Evolutionary conservation across 2,888 invertebrate species (phyloP).

Genomic region (Ctena decussata): DNA sequence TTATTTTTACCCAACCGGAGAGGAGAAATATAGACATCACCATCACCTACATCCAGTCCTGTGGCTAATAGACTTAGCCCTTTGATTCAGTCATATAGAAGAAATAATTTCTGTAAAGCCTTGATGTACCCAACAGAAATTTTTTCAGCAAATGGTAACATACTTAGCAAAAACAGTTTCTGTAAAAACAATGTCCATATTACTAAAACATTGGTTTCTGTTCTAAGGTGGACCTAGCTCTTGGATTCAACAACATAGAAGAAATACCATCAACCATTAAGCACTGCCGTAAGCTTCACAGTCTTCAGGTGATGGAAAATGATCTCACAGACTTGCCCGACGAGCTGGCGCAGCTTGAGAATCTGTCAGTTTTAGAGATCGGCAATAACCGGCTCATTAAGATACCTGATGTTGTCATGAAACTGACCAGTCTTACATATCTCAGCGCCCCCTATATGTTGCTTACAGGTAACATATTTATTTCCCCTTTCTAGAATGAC

Average conservation of each 20-base stretch:
- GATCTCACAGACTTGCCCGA: conserved; percentile 71
- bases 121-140: too few species aligned
- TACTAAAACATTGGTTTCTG: too few species aligned
- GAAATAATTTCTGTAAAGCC: too few species aligned
- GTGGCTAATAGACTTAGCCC: too few species aligned
- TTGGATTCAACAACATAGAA: conserved; percentile 69
- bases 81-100: too few species aligned
- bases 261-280: conserved; percentile 73
- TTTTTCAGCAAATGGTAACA: too few species aligned
- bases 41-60: too few species aligned
- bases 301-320: conserved; percentile 68
- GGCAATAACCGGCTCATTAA: conserved; percentile 70
- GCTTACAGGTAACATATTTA: conserved; percentile 43
- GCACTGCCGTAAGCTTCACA: conserved; percentile 65
- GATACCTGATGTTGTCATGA: conserved; percentile 69
- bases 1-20: too few species aligned
- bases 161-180: too few species aligned
- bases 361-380: conserved; percentile 67
- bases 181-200: too few species aligned
- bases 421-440: conserved; percentile 61
- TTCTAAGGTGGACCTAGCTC: conserved; percentile 51
- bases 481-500: background rate
- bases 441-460: conserved; percentile 69
- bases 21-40: too few species aligned
- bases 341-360: conserved; percentile 61